phyloP scores from a whole-genome alignment of 2,888 invertebrate species.

The Dicranocentrus wangi region DNA sequence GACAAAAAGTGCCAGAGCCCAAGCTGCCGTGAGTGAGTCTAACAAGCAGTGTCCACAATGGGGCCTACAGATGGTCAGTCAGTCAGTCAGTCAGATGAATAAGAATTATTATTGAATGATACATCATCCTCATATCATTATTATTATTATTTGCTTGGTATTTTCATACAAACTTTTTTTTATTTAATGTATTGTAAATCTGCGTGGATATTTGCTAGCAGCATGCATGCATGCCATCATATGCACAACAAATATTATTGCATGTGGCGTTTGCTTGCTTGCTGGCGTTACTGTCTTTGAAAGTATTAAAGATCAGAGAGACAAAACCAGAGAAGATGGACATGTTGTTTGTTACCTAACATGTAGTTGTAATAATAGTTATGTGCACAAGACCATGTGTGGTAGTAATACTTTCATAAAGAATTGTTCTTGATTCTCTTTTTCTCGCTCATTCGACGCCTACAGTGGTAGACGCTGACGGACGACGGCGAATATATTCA shows the following conservation, averaged over 20 bases:
- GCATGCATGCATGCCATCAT: too few relatives aligned
- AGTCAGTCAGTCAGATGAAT: conserved; percentile 42
- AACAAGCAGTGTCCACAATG: conserved; percentile 38
- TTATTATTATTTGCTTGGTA: neutral
- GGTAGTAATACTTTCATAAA: conserved; percentile 48
- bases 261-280: too few relatives aligned
- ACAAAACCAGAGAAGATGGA: neutral
- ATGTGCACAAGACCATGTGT: conserved; percentile 43
- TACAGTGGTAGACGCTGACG: conserved; percentile 30
- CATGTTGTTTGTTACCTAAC: conserved; percentile 16
- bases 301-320: neutral
- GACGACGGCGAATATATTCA: too few relatives aligned
- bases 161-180: neutral
- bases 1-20: conserved; percentile 11
- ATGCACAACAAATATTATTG: too few relatives aligned
- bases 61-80: conserved; percentile 58
- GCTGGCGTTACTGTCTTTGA: too few relatives aligned
- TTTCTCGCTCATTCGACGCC: conserved; percentile 48
- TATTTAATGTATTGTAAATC: neutral
- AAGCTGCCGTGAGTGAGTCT: conserved; percentile 4
- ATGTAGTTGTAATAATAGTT: conserved; percentile 17
- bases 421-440: conserved; percentile 37
- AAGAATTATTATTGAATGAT: conserved; percentile 7
- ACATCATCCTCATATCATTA: too few relatives aligned
- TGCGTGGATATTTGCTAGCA: too few relatives aligned